A percentile compares a stretch with the other conserved stretches of the same genome.
phyloP scores from a whole-genome alignment of 2,113 vertebrate species.

The Sander vitreus region DNA sequence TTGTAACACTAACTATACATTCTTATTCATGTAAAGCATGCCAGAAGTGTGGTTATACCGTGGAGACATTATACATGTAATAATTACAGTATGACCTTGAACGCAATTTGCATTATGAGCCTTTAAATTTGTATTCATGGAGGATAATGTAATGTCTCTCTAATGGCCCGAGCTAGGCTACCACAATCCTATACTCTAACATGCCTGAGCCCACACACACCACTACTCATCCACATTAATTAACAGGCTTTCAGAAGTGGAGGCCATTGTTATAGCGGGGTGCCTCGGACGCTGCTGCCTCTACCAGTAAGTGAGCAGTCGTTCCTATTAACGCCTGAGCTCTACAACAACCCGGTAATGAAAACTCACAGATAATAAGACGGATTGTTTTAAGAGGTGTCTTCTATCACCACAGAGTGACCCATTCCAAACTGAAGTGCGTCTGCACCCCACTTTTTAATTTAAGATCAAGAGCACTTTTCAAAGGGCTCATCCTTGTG shows the following conservation, averaged over 20 bases:
- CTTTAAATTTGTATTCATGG: conserved; percentile 57
- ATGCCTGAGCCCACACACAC: conserved; percentile 38
- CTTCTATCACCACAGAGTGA: background rate
- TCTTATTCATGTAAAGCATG: conserved; percentile 1
- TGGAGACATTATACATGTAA: conserved; percentile 22
- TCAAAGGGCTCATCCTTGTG: conserved; percentile 14
- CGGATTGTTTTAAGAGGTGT: conserved; percentile 11
- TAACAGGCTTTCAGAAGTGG: conserved; percentile 46
- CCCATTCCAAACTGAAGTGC: background rate
- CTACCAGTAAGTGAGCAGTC: background rate
- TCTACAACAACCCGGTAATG: background rate
- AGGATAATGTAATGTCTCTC: conserved; percentile 45
- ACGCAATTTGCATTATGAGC: conserved; percentile 31
- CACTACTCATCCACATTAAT: conserved; percentile 35
- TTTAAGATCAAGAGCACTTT: conserved; percentile 37
- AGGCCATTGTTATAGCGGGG: conserved; percentile 25
- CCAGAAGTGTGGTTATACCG: background rate
- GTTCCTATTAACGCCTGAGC: background rate
- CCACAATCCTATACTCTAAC: conserved; percentile 30
- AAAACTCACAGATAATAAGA: conserved; percentile 4
- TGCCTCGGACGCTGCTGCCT: conserved; percentile 28
- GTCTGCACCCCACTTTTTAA: background rate
- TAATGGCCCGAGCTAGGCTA: conserved; percentile 41
- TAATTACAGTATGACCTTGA: conserved; percentile 57
- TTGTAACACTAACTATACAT: background rate